Evolutionary conservation across 2,797 vertebrate species (phyloP).

Genomic region (Cynodonichthys magdalenae): DNA sequence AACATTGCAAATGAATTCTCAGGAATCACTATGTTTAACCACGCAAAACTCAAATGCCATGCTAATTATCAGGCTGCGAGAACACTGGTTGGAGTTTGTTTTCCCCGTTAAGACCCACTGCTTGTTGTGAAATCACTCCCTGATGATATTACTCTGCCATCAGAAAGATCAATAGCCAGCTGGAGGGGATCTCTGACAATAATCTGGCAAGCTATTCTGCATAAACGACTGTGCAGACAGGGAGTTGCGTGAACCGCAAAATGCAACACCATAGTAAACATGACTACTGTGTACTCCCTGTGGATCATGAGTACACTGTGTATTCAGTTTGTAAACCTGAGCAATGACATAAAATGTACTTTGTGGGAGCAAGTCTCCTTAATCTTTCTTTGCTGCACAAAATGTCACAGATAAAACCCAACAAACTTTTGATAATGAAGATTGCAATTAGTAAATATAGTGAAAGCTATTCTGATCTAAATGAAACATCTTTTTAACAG

Average conservation of each 20-base stretch:
- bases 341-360: background rate
- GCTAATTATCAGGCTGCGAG: conserved; percentile 5
- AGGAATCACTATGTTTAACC: conserved; percentile 5
- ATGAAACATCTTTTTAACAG: conserved; percentile 24
- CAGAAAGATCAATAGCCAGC: conserved; percentile 44
- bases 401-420: background rate
- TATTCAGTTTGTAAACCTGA: background rate
- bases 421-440: conserved; percentile 1
- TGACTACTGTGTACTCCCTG: background rate
- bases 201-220: conserved; percentile 34
- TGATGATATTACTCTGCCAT: conserved; percentile 32
- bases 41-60: conserved; percentile 20
- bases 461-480: conserved; percentile 9
- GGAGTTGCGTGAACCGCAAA: conserved; percentile 18
- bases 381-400: background rate
- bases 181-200: conserved; percentile 49
- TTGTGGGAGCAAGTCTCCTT: background rate
- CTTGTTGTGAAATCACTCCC: conserved; percentile 25
- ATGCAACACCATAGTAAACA: conserved; percentile 1
- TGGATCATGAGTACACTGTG: background rate
- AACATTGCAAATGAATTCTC: background rate
- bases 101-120: conserved; percentile 23
- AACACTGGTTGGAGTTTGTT: conserved; percentile 20
- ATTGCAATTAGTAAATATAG: conserved; percentile 4
- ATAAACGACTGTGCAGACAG: conserved; percentile 26